Base-by-base conservation (phyloP, 2,888 invertebrate species). In the Drosophila nr. perissopoda region DNA sequence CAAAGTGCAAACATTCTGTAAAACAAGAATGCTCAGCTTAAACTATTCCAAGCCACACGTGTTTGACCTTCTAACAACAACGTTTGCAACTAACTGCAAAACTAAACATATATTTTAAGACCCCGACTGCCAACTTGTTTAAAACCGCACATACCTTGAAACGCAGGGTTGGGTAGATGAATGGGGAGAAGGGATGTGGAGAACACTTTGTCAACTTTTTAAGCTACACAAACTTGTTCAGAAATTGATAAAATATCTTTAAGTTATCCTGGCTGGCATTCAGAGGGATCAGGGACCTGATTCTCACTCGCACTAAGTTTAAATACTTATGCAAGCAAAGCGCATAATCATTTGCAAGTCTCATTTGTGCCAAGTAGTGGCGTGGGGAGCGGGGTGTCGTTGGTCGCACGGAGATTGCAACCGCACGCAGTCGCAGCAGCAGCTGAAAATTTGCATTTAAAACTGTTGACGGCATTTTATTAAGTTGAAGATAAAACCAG, bases 401-500 rank as follows among this genome's bases (percentile, higher is more conserved):
- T 16, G n/a, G 49, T 64, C 67, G 52, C 52, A 60, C 49, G 48
- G 66, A 65, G 72, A 54, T 46, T 73, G 78, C 81, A 81, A 77
- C 78, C 78, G 46, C 79, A 81, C 58, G 79, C 81, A 79, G 88
- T 73, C 73, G 70, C 36, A 56, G 70, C 76, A 77, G 67, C 70
- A 79, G 70, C 53, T 89, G 89, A 65, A 88, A 89, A 88, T 88
- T 90, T 90, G 89, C 87, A 90, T 89, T 89, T 89, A 85, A 85
- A 89, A 88, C 91, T 88, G 87, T 88, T 90, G 87, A 88, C 91
- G 87, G 88, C 87, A 84, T 88, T 88, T 88, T 88, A 88, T 88
- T 90, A 88, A 88, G 87, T 90, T 88, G 87, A 78, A 90, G 87
- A 90, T 88, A 90, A 88, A 90, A 88, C 87, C 91, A 88, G 89